These are phyloP conservation scores for Austrolebias charrua DNA, from an alignment of 2,797 vertebrate species.

Conservation along the genomic window DNA sequence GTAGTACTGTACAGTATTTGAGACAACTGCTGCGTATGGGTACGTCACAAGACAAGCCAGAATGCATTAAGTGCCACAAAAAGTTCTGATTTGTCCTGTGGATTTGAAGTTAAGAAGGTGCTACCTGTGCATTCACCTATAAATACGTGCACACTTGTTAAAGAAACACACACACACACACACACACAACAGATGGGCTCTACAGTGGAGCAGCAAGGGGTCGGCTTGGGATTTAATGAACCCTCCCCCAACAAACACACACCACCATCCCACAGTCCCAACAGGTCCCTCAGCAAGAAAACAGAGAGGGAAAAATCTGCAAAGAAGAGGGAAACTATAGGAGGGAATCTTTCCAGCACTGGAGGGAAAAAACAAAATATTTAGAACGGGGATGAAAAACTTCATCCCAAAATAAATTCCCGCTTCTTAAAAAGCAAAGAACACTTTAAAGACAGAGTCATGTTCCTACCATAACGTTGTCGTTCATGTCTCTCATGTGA, in stretches of 20 bases:
- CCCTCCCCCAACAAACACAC: constrained; percentile 35
- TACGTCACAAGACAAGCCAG: background rate
- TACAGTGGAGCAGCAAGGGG: constrained; percentile 48
- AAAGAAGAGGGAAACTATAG: constrained; percentile 76
- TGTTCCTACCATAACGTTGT: constrained; percentile 89
- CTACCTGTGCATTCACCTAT: constrained; percentile 20
- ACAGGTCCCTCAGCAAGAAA: constrained; percentile 56
- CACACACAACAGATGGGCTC: constrained; percentile 67
- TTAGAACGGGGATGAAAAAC: background rate
- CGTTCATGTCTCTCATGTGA: constrained; percentile 89
- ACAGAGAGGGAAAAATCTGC: constrained; percentile 72
- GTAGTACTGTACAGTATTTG: constrained; percentile 7
- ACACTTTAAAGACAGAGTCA: background rate
- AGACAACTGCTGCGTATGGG: background rate
- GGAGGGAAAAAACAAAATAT: constrained; percentile 63
- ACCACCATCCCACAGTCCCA: constrained; percentile 52
- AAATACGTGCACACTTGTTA: constrained; percentile 15
- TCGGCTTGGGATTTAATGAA: constrained; percentile 79
- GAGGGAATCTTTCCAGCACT: constrained; percentile 72
- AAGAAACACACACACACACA: constrained; percentile 20
- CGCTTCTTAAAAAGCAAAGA: background rate
- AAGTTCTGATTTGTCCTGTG: background rate
- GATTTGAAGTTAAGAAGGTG: constrained; percentile 4
- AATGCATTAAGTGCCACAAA: background rate
- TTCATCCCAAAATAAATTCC: background rate